Conservation (phyloP, 1,140 invertebrate genomes). For the Aricia agestis region DNA sequence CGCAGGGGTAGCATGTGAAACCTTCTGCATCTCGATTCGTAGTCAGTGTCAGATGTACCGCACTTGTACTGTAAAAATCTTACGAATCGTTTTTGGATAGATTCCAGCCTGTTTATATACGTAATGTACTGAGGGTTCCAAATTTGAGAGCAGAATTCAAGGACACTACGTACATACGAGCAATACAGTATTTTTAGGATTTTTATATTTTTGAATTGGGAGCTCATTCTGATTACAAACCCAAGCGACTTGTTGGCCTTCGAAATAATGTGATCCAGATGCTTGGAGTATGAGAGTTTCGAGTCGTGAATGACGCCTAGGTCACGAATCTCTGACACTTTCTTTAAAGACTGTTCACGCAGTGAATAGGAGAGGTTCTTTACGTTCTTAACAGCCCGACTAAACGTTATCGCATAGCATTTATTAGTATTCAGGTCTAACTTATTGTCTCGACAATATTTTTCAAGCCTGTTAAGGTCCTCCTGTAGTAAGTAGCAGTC, state of each 20-base stretch:
- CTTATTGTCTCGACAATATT: slow-evolving; percentile 26
- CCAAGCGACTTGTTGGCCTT: slow-evolving; percentile 24
- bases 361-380: neutral
- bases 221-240: slow-evolving; percentile 20
- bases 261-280: slow-evolving; percentile 23
- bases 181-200: slow-evolving; percentile 18
- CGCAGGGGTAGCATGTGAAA: neutral
- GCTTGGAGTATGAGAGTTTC: slow-evolving; percentile 24
- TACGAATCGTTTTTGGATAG: neutral
- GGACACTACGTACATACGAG: slow-evolving; percentile 20
- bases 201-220: slow-evolving; percentile 8
- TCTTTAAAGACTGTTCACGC: neutral
- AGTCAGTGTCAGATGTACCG: neutral
- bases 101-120: slow-evolving; percentile 3
- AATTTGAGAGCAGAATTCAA: slow-evolving; percentile 18
- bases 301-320: slow-evolving; percentile 22
- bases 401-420: slow-evolving; percentile 30
- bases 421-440: slow-evolving; percentile 32
- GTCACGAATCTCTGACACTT: slow-evolving; percentile 19
- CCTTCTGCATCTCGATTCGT: neutral
- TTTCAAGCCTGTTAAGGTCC: slow-evolving; percentile 21
- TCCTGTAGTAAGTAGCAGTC: too few relatives aligned
- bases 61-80: neutral
- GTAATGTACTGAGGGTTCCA: slow-evolving; percentile 17
- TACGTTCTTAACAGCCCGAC: slow-evolving; percentile 21